These are phyloP conservation scores for Aleiodes testaceus DNA, from an alignment of 2,888 invertebrate genomes.

Conservation along the genomic window DNA sequence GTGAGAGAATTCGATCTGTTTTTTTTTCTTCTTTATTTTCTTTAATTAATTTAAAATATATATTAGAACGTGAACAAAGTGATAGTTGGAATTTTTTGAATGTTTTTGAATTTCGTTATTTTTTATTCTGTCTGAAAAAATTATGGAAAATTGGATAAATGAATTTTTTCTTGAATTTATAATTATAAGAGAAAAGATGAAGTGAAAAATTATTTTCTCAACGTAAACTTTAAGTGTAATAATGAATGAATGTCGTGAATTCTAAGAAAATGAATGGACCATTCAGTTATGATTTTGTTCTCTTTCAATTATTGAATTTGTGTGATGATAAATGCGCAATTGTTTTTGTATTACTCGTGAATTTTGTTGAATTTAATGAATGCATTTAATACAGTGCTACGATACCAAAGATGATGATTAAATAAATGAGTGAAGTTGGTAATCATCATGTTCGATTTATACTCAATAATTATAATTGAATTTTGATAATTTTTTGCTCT, in stretches of 20 bases:
- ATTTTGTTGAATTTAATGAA: conserved; percentile 7
- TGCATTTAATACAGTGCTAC: conserved; percentile 46
- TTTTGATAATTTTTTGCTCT: neutral
- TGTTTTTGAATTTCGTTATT: neutral
- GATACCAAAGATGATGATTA: conserved; percentile 52
- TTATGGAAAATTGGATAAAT: conserved; percentile 33
- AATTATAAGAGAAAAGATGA: conserved; percentile 60
- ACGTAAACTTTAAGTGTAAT: conserved; percentile 67
- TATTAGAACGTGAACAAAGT: conserved; percentile 29
- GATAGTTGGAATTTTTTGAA: conserved; percentile 18
- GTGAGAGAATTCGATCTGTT: conserved; percentile 8
- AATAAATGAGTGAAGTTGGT: neutral
- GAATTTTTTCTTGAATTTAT: conserved; percentile 59
- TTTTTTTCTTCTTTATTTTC: neutral
- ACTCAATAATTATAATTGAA: conserved; percentile 9
- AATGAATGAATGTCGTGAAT: conserved; percentile 57
- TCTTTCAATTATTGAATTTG: neutral
- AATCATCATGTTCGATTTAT: conserved; percentile 20
- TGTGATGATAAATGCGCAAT: neutral
- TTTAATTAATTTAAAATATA: neutral
- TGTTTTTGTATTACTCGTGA: neutral
- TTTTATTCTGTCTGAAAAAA: conserved; percentile 5
- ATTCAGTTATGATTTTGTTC: conserved; percentile 50
- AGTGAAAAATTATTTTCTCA: conserved; percentile 71
- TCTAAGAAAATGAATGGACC: conserved; percentile 56